Percentiles rank a stretch among this genome's conserved stretches.
Evolutionary conservation across 2,888 invertebrate species (phyloP).

Genomic region (Scelioninae gen. 1): DNA sequence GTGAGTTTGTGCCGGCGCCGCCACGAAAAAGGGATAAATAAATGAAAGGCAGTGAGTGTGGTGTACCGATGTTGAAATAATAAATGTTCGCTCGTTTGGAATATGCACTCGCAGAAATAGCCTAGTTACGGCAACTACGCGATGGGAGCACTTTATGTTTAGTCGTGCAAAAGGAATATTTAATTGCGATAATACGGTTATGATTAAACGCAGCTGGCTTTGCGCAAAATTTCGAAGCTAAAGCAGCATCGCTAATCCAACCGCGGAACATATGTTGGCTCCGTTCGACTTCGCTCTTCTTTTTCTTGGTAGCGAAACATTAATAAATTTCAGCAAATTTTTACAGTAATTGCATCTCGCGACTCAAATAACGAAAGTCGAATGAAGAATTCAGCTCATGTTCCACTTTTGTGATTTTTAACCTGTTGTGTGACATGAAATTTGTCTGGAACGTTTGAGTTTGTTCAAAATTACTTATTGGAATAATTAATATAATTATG

Average conservation of each 20-base stretch:
- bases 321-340: slow-evolving; percentile 15
- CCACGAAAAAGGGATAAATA: slow-evolving; percentile 67
- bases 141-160: slow-evolving; percentile 58
- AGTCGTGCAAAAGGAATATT: slow-evolving; percentile 65
- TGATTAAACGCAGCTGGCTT: slow-evolving; percentile 61
- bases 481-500: too few relatives aligned
- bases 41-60: slow-evolving; percentile 64
- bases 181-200: slow-evolving; percentile 64
- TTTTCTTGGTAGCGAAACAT: slow-evolving; percentile 7
- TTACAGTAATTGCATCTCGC: neutral
- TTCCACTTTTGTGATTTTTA: neutral
- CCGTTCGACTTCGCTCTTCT: neutral
- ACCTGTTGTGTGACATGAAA: neutral
- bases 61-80: slow-evolving; percentile 69
- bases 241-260: slow-evolving; percentile 56
- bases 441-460: too few relatives aligned
- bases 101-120: slow-evolving; percentile 57
- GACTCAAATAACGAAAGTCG: neutral
- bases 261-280: slow-evolving; percentile 37
- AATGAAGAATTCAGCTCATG: neutral
- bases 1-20: slow-evolving; percentile 60
- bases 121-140: slow-evolving; percentile 52
- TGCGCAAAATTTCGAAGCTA: slow-evolving; percentile 59
- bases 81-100: slow-evolving; percentile 64
- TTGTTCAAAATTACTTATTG: too few relatives aligned